Percentiles rank a stretch among this genome's conserved stretches.
These are phyloP conservation scores for Leptobrachium leishanense DNA, from an alignment of 2,113 vertebrate genomes.

Conservation along the genomic window DNA sequence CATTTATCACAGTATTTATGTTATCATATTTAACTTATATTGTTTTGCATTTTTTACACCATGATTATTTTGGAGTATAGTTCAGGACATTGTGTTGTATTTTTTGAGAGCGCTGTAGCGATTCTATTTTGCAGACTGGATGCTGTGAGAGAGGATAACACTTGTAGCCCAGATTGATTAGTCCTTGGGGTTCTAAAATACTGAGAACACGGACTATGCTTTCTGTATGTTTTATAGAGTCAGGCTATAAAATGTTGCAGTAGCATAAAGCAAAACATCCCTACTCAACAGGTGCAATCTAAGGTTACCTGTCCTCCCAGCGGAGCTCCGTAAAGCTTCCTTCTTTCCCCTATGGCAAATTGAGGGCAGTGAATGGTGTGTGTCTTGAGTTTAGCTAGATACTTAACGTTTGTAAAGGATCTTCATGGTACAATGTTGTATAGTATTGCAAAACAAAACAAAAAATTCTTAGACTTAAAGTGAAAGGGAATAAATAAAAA, in stretches of 20 bases:
- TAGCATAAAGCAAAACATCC: slow-evolving; percentile 16
- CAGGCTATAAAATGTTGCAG: slow-evolving; percentile 14
- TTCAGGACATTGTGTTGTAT: not conserved
- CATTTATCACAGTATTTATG: too few relatives aligned
- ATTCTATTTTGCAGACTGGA: not conserved
- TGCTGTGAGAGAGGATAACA: slow-evolving; percentile 1
- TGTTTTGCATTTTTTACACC: not conserved
- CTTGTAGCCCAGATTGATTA: slow-evolving; percentile 21
- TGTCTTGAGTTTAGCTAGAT: not conserved
- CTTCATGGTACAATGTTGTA: not conserved
- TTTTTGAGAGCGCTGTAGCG: not conserved
- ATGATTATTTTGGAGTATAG: not conserved
- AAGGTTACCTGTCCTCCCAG: slow-evolving; percentile 23
- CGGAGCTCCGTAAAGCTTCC: slow-evolving; percentile 18
- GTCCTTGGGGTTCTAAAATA: slow-evolving; percentile 10
- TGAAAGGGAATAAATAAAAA: too few relatives aligned
- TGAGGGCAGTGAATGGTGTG: slow-evolving; percentile 6
- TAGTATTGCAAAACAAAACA: not conserved
- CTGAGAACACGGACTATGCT: not conserved
- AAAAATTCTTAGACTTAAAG: too few relatives aligned
- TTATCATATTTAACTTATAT: too few relatives aligned
- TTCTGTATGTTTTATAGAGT: slow-evolving; percentile 7
- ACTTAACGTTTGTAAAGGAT: not conserved
- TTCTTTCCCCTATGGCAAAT: slow-evolving; percentile 20
- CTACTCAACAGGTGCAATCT: slow-evolving; percentile 8